Base-by-base conservation (phyloP, 2,113 vertebrate genomes). In the Hemibagrus wyckioides region DNA sequence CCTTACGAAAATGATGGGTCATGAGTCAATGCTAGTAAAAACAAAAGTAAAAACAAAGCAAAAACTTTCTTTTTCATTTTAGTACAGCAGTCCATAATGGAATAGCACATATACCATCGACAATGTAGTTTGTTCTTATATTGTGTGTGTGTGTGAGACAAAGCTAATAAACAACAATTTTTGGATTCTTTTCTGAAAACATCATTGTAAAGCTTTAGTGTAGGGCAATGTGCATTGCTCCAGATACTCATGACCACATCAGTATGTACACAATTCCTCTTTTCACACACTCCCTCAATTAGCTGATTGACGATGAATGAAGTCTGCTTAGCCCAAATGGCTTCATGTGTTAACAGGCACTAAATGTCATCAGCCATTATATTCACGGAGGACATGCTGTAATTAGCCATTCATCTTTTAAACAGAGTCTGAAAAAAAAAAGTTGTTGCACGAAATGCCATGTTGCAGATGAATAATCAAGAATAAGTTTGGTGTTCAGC, bases 301-400 rank as follows among this genome's bases (percentile, higher is more conserved):
- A 65, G 50, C 73, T 65, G 50, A 88, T 88, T 54, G 73, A 33
- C 82, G 67, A 36, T 85, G 84, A 85, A 67, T 81, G 33, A 89
- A 84, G 41, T 61, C 1, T 28, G 59, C 80, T 85, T 85, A 71
- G 65, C 79, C 77, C 33, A 88, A 63, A 88, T 89, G n/a, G 83
- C 88, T 79, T 91, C 80, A 86, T 85, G 91, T 91, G 84, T 76
- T 87, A 80, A 87, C 79, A 83, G 88, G 67, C 83, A 83, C 76
- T 52, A 2, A 76, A 41, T 89, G 88, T 86, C 59, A 59, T 81
- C 52, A 85, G 73, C 80, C 61, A 86, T 82, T 89, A 30, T 82
- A 44, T 85, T 90, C 87, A 88, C 19, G 89, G 88, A 80, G 84
- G 85, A 89, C 56, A 52, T 57, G 88, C 19, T 61, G 79, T 73